phyloP scores from a whole-genome alignment of 2,113 vertebrate species.

The Ptyas mucosa region DNA sequence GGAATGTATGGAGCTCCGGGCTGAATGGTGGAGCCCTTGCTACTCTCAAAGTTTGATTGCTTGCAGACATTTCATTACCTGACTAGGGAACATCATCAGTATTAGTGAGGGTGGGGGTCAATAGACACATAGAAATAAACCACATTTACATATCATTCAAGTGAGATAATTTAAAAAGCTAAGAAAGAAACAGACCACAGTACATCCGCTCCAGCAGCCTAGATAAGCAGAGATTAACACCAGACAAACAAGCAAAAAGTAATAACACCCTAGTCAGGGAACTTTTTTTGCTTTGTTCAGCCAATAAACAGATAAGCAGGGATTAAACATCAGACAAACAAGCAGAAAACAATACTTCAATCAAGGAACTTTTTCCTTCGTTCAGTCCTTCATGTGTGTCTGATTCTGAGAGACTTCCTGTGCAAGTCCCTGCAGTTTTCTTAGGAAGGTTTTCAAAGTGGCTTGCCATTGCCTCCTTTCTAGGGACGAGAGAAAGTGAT shows the following conservation, averaged over 20 bases:
- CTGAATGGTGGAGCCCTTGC: background rate
- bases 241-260: background rate
- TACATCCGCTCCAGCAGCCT: background rate
- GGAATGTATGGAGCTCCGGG: background rate
- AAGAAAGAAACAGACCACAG: background rate
- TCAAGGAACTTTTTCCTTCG: background rate
- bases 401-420: background rate
- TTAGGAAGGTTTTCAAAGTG: background rate
- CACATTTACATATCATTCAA: background rate
- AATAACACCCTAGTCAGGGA: background rate
- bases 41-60: background rate
- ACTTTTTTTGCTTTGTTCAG: background rate
- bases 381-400: background rate
- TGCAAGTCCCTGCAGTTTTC: background rate
- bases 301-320: background rate
- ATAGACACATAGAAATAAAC: background rate
- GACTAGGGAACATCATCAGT: background rate
- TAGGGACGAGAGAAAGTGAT: background rate
- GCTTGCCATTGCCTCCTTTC: background rate
- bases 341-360: background rate
- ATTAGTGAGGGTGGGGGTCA: background rate
- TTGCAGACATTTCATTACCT: background rate
- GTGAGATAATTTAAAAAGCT: background rate
- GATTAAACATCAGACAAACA: background rate
- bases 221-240: background rate